These are phyloP conservation scores for Hydroisotoma schaefferi DNA, from an alignment of 2,888 invertebrate genomes.

Conservation along the genomic window DNA sequence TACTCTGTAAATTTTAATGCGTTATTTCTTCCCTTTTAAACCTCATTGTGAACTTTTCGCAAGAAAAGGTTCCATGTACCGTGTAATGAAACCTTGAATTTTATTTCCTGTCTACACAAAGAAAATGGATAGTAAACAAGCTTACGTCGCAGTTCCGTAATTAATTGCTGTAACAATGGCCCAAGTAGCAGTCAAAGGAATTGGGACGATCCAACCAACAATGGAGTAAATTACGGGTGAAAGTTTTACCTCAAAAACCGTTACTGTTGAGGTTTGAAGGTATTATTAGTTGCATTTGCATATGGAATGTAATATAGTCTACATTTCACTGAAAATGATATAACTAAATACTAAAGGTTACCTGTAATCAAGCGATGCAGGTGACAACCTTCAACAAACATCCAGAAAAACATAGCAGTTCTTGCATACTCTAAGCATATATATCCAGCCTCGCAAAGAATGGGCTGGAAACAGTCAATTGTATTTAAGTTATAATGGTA, in stretches of 20 bases:
- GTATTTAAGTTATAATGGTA: no score
- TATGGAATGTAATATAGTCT: not conserved
- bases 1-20: no score
- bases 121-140: slow-evolving; percentile 25
- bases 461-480: slow-evolving; percentile 64
- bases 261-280: slow-evolving; percentile 54
- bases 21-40: no score
- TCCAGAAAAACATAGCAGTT: slow-evolving; percentile 93
- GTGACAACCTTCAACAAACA: slow-evolving; percentile 91
- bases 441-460: slow-evolving; percentile 74
- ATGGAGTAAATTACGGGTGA: slow-evolving; percentile 62
- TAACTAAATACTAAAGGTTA: slow-evolving; percentile 50
- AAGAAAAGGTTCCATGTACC: not conserved
- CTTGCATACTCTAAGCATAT: slow-evolving; percentile 81
- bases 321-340: not conserved
- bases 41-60: not conserved
- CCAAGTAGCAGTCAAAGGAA: slow-evolving; percentile 67
- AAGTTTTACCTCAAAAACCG: slow-evolving; percentile 65
- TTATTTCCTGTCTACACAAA: not conserved
- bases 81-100: not conserved
- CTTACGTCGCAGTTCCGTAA: slow-evolving; percentile 56
- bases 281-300: not conserved
- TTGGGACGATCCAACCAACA: slow-evolving; percentile 72
- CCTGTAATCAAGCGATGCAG: slow-evolving; percentile 77
- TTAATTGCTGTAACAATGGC: slow-evolving; percentile 60